Evolutionary conservation across 64 coral and sea anemone genomes (phyloP), one percentile per base, ranked within the genome.

Genomic region (Dendronephthya gigantea): DNA sequence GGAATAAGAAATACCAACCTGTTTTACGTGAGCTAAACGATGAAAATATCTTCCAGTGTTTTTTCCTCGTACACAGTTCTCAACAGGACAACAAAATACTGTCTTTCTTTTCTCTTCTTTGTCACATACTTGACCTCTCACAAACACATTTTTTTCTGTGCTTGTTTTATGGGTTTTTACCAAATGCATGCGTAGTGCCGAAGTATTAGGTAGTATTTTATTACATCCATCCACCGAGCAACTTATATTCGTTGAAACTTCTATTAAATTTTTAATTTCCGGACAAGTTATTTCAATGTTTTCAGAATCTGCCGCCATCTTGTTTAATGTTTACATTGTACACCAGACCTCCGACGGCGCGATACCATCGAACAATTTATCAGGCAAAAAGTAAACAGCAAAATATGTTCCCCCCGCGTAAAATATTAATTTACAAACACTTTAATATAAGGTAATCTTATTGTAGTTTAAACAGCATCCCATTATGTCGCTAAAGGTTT

Each of bases 1-100:
- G 38, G 2, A 17, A 17, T 82, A 27, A 40, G 13, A 56, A 11
- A 5, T 15, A 66, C 58, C 58, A 79, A 79, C 72, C 92, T 98
- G 95, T 84, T 98, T 98, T 17, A 98, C 65, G 40, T 98, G 92
- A 29, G 89, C 92, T 83, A 98, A 90, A 39, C 95, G 92, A 13
- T 90, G 91, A 62, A 98, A 98, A 83, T 89, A 89, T 50, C 91
- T 86, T 22, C 91, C 91, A 22, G 62, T 91, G 13, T 88, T 70
- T 41, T 89, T 48, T 41, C 92, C 92, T 0, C 95, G 91, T 22
- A 88, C 82, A 62, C 95, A 98, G 39, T 85, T 52, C 19, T 83
- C 75, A 16, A 93, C 90, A 31, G 95, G 95, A 43, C 95, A 98
- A 56, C 89, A 98, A 88, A 87, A 98, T 50, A 86, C 40, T 22